Evolutionary conservation across 2,113 vertebrate genomes (phyloP).

Genomic region (Cavia porcellus): DNA sequence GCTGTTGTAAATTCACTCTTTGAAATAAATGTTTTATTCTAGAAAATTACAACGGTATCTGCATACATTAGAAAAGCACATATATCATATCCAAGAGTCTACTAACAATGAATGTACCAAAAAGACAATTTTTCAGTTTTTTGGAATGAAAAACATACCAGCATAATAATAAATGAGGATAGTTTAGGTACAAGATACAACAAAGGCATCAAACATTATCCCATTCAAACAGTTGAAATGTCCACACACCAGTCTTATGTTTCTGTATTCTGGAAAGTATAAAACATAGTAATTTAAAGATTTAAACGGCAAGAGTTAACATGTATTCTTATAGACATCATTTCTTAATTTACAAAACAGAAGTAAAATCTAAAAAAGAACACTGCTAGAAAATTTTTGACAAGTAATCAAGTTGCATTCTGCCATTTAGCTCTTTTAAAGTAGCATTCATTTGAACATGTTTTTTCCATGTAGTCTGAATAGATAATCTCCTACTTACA

Average conservation of each 20-base stretch:
- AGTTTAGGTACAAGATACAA: not conserved
- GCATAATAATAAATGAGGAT: not conserved
- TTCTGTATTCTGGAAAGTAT: not conserved
- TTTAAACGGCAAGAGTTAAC: not conserved
- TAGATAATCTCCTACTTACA: not conserved
- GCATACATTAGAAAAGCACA: not conserved
- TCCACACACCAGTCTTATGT: not conserved
- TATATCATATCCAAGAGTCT: not conserved
- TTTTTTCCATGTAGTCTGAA: not conserved
- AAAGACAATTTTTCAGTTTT: not conserved
- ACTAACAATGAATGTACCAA: not conserved
- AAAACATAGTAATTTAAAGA: not conserved
- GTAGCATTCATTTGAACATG: not conserved
- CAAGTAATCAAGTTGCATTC: not conserved
- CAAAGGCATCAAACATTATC: not conserved
- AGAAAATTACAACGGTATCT: not conserved
- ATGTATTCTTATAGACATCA: not conserved
- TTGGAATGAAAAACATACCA: not conserved
- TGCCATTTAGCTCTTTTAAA: not conserved
- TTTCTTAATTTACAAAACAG: conserved; percentile 17
- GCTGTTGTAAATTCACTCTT: not conserved
- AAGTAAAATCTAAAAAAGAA: conserved; percentile 13
- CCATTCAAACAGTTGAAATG: not conserved
- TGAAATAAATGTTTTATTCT: not conserved
- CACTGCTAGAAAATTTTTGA: not conserved